Conservation (phyloP, 2,113 vertebrate species). For the Sterna hirundo region DNA sequence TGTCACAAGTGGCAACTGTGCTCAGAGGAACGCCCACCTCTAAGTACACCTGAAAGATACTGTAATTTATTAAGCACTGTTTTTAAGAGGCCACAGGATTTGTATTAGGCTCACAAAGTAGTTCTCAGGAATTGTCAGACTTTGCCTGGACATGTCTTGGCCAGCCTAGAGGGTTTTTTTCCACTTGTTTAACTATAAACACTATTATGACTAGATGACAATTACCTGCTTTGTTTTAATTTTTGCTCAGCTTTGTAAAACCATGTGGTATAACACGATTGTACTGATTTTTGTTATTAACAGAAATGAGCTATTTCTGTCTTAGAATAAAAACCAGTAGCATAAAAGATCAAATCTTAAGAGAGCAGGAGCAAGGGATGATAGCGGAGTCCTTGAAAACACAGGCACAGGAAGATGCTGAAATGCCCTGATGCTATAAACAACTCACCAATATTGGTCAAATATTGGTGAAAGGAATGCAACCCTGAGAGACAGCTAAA, state of each 20-base stretch:
- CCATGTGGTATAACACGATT: background rate
- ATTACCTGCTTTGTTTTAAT: background rate
- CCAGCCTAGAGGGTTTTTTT: background rate
- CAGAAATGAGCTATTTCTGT: background rate
- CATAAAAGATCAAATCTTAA: background rate
- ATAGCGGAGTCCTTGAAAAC: background rate
- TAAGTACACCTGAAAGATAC: background rate
- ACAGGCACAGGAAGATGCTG: background rate
- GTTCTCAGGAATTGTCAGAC: background rate
- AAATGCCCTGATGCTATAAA: background rate
- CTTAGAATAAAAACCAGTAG: background rate
- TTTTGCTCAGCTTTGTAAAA: background rate
- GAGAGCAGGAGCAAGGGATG: background rate
- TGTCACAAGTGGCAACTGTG: background rate
- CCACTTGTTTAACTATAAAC: background rate
- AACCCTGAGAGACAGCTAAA: background rate
- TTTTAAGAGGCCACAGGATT: background rate
- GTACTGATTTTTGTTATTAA: background rate
- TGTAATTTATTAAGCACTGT: background rate
- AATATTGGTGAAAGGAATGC: background rate
- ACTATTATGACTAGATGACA: background rate
- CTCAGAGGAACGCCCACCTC: background rate
- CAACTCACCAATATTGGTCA: background rate
- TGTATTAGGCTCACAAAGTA: background rate
- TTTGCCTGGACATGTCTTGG: background rate